These are phyloP conservation scores for Leuciscus idus DNA, from an alignment of 2,113 vertebrate genomes.

Conservation along the genomic window DNA sequence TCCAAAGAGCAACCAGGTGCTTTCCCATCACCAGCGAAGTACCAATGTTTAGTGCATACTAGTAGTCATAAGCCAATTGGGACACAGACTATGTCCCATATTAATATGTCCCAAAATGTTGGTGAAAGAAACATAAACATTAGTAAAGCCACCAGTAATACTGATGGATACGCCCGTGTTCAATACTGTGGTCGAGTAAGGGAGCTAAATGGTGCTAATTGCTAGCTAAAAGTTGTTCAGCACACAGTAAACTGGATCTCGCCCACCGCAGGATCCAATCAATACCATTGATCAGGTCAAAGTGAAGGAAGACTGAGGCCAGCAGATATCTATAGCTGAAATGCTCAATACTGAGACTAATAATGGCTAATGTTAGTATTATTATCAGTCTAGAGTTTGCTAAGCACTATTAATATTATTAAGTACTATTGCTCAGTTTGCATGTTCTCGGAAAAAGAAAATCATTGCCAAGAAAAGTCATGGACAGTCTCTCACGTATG, in stretches of 20 bases:
- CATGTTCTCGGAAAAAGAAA: no score
- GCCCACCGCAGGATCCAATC: neutral
- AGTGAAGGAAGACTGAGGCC: neutral
- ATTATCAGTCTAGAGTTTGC: neutral
- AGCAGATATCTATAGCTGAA: neutral
- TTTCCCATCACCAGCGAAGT: neutral
- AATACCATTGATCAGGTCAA: neutral
- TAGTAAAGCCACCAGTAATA: neutral
- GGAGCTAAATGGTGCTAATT: slow-evolving; percentile 1
- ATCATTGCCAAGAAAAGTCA: no score
- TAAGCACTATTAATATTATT: neutral
- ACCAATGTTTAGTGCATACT: neutral
- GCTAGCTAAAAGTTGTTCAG: neutral
- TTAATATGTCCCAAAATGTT: neutral
- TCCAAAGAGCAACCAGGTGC: neutral
- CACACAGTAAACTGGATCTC: neutral
- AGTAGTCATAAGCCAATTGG: neutral
- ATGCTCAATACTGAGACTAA: neutral
- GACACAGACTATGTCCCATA: no score
- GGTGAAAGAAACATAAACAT: neutral
- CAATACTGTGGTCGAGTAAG: neutral
- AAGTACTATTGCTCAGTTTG: neutral
- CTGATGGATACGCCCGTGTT: neutral
- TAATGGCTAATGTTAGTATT: neutral
- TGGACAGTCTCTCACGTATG: no score